Percentiles rank a stretch among this genome's conserved stretches.
These are phyloP conservation scores for Anguilla marmorata DNA, from an alignment of 2,797 vertebrate species.

Conservation along the genomic window DNA sequence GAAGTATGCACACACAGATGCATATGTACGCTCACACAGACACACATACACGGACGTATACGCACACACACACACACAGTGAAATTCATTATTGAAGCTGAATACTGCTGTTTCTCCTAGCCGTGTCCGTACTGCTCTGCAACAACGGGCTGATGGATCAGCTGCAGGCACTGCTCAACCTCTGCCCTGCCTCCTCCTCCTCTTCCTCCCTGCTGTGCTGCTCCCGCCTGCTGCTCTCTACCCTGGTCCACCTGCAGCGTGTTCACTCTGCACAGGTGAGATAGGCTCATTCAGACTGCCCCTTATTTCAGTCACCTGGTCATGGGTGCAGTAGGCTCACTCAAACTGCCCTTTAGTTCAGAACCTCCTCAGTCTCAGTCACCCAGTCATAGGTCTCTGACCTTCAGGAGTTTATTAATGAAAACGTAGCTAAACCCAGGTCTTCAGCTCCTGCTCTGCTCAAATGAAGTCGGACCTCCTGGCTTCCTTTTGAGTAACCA, in stretches of 20 bases:
- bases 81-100: conserved; percentile 41
- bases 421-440: neutral
- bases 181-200: conserved; percentile 58
- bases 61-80: neutral
- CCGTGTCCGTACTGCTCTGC: conserved; percentile 85
- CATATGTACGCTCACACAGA: neutral
- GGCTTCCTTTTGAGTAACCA: neutral
- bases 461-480: neutral
- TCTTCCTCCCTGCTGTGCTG: conserved; percentile 73
- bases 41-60: conserved; percentile 10
- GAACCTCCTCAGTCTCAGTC: conserved; percentile 37
- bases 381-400: conserved; percentile 24
- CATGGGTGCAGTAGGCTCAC: conserved; percentile 72
- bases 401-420: neutral
- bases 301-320: conserved; percentile 51
- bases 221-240: conserved; percentile 81
- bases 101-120: conserved; percentile 61
- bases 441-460: neutral
- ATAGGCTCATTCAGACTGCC: neutral
- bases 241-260: conserved; percentile 80
- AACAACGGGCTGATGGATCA: conserved; percentile 79
- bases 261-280: conserved; percentile 80
- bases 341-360: neutral
- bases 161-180: conserved; percentile 78
- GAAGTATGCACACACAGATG: conserved; percentile 2